Evolutionary conservation across 2,797 vertebrate genomes (phyloP).

Genomic region (Leptatherina wallacei): DNA sequence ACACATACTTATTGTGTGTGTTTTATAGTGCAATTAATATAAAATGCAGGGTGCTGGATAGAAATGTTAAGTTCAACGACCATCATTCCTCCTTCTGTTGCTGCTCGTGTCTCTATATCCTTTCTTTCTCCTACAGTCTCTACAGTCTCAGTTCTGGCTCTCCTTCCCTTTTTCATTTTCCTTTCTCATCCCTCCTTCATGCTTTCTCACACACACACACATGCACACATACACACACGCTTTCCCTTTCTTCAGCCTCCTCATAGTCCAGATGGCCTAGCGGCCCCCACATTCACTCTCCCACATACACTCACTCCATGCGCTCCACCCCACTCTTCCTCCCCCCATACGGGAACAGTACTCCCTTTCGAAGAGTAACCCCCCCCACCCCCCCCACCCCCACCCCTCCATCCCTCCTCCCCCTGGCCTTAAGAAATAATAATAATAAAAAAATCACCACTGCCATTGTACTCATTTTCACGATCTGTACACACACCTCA

Average conservation of each 20-base stretch:
- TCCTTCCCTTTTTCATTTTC: slow-evolving; percentile 37
- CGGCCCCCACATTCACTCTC: slow-evolving; percentile 79
- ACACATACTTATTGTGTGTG: slow-evolving; percentile 27
- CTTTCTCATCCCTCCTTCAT: slow-evolving; percentile 49
- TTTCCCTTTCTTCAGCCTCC: slow-evolving; percentile 75
- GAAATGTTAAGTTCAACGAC: slow-evolving; percentile 35
- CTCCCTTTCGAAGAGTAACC: slow-evolving; percentile 65
- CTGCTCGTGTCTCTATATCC: slow-evolving; percentile 10
- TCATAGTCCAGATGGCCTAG: slow-evolving; percentile 83
- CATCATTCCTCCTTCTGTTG: slow-evolving; percentile 52
- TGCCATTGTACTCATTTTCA: slow-evolving; percentile 35
- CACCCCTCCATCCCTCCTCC: slow-evolving; percentile 5
- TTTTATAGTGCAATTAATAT: slow-evolving; percentile 45
- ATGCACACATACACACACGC: slow-evolving; percentile 4
- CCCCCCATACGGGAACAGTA: slow-evolving; percentile 67
- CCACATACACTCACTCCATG: slow-evolving; percentile 71
- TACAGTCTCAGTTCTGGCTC: slow-evolving; percentile 42
- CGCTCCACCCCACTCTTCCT: slow-evolving; percentile 62
- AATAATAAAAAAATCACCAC: slow-evolving; percentile 5
- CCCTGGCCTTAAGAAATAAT: neutral
- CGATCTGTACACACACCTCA: slow-evolving; percentile 26
- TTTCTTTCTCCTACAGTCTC: slow-evolving; percentile 12
- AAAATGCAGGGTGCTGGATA: slow-evolving; percentile 24
- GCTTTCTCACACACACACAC: slow-evolving; percentile 23
- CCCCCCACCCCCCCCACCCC: slow-evolving; percentile 4